Evolutionary conservation across 2,888 invertebrate species (phyloP).

Genomic region (Eugnorisma glareosa): DNA sequence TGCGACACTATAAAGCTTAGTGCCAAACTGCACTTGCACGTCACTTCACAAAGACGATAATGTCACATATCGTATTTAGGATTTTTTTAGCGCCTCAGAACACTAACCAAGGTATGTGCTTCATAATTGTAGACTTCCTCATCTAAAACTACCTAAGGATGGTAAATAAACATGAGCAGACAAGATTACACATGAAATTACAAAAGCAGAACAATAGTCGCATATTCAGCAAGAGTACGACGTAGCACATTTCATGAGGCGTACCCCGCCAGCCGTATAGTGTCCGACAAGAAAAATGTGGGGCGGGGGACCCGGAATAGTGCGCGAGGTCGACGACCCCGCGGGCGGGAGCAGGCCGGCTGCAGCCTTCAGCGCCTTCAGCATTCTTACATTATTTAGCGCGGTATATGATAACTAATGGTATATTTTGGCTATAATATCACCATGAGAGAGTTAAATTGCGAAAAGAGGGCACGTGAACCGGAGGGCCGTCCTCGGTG

Average conservation of each 20-base stretch:
- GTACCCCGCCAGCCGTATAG: slow-evolving; percentile 79
- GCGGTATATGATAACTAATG: slow-evolving; percentile 80
- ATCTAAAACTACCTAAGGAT: slow-evolving; percentile 33
- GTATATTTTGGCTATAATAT: slow-evolving; percentile 74
- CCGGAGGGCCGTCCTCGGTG: slow-evolving; percentile 41
- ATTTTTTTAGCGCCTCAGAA: slow-evolving; percentile 36
- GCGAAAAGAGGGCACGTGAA: slow-evolving; percentile 58
- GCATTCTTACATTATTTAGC: slow-evolving; percentile 82
- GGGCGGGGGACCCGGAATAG: slow-evolving; percentile 81
- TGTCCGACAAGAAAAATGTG: slow-evolving; percentile 89
- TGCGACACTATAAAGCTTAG: slow-evolving; percentile 47
- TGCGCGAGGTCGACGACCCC: slow-evolving; percentile 84
- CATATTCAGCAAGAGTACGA: slow-evolving; percentile 85
- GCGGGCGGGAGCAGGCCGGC: slow-evolving; percentile 72
- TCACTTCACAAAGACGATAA: slow-evolving; percentile 40
- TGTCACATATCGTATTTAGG: slow-evolving; percentile 31
- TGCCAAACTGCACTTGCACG: slow-evolving; percentile 25
- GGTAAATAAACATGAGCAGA: slow-evolving; percentile 70
- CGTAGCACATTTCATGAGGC: slow-evolving; percentile 82
- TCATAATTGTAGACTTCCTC: slow-evolving; percentile 31
- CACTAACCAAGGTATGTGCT: slow-evolving; percentile 20
- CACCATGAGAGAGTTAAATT: slow-evolving; percentile 70
- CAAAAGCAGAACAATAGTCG: slow-evolving; percentile 86
- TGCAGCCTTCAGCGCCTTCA: slow-evolving; percentile 79
- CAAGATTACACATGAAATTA: slow-evolving; percentile 86